Conservation (phyloP, 2,888 invertebrate genomes). For the Dinocampus coccinellae region DNA sequence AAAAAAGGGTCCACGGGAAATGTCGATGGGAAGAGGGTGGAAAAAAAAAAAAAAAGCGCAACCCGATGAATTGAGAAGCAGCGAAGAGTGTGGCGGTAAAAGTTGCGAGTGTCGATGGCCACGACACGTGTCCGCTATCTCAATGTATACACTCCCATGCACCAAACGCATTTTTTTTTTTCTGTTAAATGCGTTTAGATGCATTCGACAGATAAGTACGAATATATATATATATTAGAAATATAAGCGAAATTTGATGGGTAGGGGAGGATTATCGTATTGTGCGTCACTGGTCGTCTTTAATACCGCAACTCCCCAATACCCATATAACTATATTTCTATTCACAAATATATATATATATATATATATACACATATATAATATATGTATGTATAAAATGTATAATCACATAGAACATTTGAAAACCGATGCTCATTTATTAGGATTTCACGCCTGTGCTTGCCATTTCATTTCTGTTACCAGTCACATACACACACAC, state of each 20-base stretch:
- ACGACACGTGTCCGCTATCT: conserved; percentile 52
- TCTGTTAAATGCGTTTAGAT: conserved; percentile 55
- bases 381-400: too few species aligned
- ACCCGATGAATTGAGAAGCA: background rate
- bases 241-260: conserved; percentile 39
- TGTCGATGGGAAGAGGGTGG: background rate
- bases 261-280: conserved; percentile 48
- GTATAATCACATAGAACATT: conserved; percentile 43
- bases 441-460: conserved; percentile 64
- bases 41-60: background rate
- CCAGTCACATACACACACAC: too few species aligned
- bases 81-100: conserved; percentile 1
- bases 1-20: too few species aligned
- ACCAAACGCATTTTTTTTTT: conserved; percentile 53
- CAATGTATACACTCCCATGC: conserved; percentile 45
- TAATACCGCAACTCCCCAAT: conserved; percentile 11
- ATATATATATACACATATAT: background rate
- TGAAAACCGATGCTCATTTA: conserved; percentile 61
- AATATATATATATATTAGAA: conserved; percentile 38
- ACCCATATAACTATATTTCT: background rate
- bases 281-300: conserved; percentile 36
- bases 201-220: conserved; percentile 55
- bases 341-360: background rate
- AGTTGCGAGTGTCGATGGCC: conserved; percentile 41
- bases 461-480: conserved; percentile 46